Base-by-base conservation (phyloP, 1,140 invertebrate species). In the Microplitis mediator region DNA sequence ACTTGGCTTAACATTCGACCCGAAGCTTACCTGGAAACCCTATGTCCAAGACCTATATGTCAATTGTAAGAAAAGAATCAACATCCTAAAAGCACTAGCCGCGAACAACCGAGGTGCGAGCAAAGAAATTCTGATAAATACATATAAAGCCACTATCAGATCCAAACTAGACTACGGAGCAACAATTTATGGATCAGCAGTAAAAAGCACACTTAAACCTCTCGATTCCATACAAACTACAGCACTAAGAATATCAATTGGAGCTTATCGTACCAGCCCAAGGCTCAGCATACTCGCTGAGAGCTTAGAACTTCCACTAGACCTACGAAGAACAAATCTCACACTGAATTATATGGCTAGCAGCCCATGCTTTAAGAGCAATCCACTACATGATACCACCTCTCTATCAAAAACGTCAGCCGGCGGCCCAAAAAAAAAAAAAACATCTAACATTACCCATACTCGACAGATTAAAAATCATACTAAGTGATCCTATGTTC, bases 1-100 rank as follows among this genome's bases (percentile, higher is more conserved):
- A 4, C 72, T 79, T 2, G 78, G 75, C 1, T 31, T 74, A 4
- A 56, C 51, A 6, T 75, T 79, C 60, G 71, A 78, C 45, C 51
- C 56, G 0, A 71, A 68, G 61, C 8, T 76, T n/a, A 73, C 56
- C 1, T 79, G 69, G 73, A 73, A 61, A 63, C 11, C 9, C 0
- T 65, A 76, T 13, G 52, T 76, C 0, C 60, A 13, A 1, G n/a
- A 58, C 4, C 50, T 36, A 31, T 71, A 69, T 65, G 16, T 1
- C 2, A 5, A 62, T 11, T 73, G 64, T 23, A 56, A 50, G 14
- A 63, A 67, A 31, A 65, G 34, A 51, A 3, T 74, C 14, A 71
- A 73, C 4, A 39, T 69, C 8, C 32, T 75, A 1, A 73, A 75
- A 71, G 52, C 36, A 9, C 50, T 77, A 9, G 36, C 74, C 9